Conservation (phyloP, 2,888 invertebrate species). For the Pachliopta kotzebuea region DNA sequence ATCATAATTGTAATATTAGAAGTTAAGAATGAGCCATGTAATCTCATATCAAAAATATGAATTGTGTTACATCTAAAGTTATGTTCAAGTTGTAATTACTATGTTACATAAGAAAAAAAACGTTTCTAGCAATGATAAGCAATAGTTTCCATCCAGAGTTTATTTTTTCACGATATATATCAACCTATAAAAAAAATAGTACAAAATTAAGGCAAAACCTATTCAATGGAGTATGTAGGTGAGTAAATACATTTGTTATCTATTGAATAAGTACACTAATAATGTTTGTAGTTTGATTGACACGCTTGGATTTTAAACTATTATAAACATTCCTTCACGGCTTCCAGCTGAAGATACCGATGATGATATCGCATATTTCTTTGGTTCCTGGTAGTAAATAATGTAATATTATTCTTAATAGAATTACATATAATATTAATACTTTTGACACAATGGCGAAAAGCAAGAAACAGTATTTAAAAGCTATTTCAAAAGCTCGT, state of each 20-base stretch:
- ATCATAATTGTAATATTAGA: not conserved
- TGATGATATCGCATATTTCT: too few species aligned
- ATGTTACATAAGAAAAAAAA: not conserved
- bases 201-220: constrained; percentile 12
- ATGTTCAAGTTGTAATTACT: not conserved
- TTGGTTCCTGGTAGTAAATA: too few species aligned
- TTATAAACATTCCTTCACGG: not conserved
- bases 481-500: too few species aligned
- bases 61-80: not conserved
- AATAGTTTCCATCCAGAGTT: constrained; percentile 21
- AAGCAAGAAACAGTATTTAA: too few species aligned
- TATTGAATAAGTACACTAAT: constrained; percentile 19
- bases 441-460: too few species aligned
- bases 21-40: not conserved
- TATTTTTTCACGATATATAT: not conserved
- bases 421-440: too few species aligned
- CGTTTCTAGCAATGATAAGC: constrained; percentile 3
- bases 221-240: constrained; percentile 4
- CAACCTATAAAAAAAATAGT: constrained; percentile 5
- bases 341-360: not conserved
- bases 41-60: not conserved
- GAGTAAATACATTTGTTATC: constrained; percentile 20
- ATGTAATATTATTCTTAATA: too few species aligned
- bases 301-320: constrained; percentile 11
- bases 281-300: not conserved